Base-by-base conservation (phyloP, 2,113 vertebrate species). In the Myrmecophaga tridactyla region DNA sequence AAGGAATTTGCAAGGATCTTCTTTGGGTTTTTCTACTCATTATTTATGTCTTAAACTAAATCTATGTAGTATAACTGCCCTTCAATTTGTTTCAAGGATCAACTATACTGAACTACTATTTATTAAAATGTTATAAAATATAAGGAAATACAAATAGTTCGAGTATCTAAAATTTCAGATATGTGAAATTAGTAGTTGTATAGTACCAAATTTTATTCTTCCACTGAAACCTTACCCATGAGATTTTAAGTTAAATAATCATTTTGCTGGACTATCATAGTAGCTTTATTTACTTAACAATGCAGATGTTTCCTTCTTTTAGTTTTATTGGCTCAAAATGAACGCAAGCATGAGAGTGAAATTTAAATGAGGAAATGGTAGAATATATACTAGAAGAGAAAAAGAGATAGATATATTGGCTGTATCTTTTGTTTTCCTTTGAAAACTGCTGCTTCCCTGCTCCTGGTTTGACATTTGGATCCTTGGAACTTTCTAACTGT, bases 231-330 rank as follows among this genome's bases (percentile, higher is more conserved):
- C 14, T 58, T 73, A 4, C 12, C 25, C 31, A 43, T 21, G 27
- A 51, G 18, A 91, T 51, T 48, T 91, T 94, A 48, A 76, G 58
- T 81, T 82, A 76, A n/a, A 69, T 41, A 60, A 58, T 91, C 43
- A 80, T 51, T 82, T 94, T 43, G 56, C 73, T 56, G 48, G 31
- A 75, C 29, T 94, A 76, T 78, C 41, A 72, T 10, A 69, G 56
- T 31, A 51, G 25, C 27, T 48, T 85, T 60, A 93, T 76, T 88
- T 84, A 94, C 62, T 92, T 51, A 89, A 63, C 58, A 84, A 18
- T 93, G 86, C 60, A 96, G 96, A 80, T 95, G 93, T 95, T 97
- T 96, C 96, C 95, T 95, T 89, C 63, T 67, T 88, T 3, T 60
- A 46, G 88, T 83, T 95, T 96, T 89, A 89, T 95, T 96, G 90